A percentile compares a stretch with the other conserved stretches of the same genome.
Conservation (phyloP, 2,888 invertebrate genomes). For the Phoronis australis region DNA sequence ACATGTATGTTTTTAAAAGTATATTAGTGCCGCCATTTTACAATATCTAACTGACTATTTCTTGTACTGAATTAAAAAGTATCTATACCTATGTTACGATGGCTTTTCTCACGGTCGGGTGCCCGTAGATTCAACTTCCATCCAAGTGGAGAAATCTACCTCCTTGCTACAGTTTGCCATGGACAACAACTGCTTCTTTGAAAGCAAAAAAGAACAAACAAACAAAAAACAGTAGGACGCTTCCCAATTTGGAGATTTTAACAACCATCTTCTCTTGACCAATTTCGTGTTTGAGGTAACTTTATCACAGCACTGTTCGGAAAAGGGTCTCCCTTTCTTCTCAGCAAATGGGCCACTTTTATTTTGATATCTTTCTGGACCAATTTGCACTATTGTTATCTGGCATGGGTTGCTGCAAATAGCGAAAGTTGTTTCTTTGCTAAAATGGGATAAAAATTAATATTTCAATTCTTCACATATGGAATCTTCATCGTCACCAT, state of each 20-base stretch:
- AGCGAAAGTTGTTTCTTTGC: no score
- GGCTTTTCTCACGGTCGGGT: conserved; percentile 1
- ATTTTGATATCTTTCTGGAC: neutral
- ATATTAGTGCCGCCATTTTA: no score
- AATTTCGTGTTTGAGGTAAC: neutral
- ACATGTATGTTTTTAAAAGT: no score
- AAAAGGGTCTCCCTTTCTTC: neutral
- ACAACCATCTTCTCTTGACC: neutral
- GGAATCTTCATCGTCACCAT: no score
- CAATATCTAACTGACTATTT: no score
- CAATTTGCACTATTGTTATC: no score
- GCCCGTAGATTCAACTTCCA: conserved; percentile 1
- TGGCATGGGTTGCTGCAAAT: no score
- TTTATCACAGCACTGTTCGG: conserved; percentile 1
- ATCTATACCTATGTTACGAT: no score
- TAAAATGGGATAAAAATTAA: no score
- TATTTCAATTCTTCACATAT: no score
- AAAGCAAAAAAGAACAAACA: neutral
- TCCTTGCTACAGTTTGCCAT: conserved; percentile 2
- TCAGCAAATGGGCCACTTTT: neutral
- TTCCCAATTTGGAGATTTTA: neutral
- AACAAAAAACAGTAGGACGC: neutral
- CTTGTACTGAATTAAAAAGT: no score
- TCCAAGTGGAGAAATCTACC: neutral
- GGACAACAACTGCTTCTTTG: conserved; percentile 2